Conservation (phyloP, 2,888 invertebrate genomes). For the Galerucella pusilla region DNA sequence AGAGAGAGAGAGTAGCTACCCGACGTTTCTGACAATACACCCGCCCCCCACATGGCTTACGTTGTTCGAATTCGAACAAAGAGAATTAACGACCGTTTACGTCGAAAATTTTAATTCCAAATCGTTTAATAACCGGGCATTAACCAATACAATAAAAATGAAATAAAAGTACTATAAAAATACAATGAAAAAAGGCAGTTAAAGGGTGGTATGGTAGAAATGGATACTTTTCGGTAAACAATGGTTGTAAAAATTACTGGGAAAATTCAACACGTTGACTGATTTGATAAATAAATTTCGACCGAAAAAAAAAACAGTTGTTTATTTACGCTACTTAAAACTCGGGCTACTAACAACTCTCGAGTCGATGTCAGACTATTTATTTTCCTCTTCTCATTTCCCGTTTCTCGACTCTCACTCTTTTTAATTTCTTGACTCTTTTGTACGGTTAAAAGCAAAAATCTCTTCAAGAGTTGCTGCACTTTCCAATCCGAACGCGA, state of each 20-base stretch:
- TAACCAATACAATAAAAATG: conserved; percentile 14
- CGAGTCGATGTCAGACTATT: conserved; percentile 11
- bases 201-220: neutral
- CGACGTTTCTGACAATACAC: conserved; percentile 20
- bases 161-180: conserved; percentile 4
- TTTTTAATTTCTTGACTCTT: conserved; percentile 7
- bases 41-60: conserved; percentile 2
- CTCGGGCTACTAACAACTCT: conserved; percentile 5
- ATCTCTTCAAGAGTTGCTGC: conserved; percentile 29
- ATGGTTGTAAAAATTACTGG: no score
- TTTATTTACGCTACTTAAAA: conserved; percentile 9
- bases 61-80: conserved; percentile 7
- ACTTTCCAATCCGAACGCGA: conserved; percentile 18
- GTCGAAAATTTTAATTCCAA: conserved; percentile 10
- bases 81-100: conserved; percentile 9
- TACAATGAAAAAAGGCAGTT: neutral
- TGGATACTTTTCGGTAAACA: neutral
- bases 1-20: neutral
- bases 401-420: conserved; percentile 3
- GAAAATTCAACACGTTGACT: neutral
- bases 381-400: conserved; percentile 19
- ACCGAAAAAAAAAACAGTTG: neutral
- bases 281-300: neutral
- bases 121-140: conserved; percentile 17
- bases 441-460: conserved; percentile 24